Percentiles rank a stretch among this genome's conserved stretches.
These are phyloP conservation scores for Colaptes auratus DNA, from an alignment of 2,113 vertebrate species.

Conservation along the genomic window DNA sequence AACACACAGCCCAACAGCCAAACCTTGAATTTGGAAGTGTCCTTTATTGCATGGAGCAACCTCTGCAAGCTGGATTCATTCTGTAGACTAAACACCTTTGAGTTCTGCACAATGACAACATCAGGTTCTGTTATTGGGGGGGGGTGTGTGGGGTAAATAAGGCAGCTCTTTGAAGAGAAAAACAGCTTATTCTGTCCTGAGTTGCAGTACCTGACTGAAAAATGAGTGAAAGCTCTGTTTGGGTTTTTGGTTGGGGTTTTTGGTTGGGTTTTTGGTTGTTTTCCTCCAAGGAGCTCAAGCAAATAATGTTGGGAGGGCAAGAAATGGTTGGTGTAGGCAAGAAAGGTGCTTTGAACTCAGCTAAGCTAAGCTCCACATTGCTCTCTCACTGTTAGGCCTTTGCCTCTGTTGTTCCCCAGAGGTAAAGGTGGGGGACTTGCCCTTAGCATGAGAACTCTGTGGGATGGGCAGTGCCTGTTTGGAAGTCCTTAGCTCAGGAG, in stretches of 20 bases:
- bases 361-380: not conserved
- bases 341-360: not conserved
- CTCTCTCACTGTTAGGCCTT: accelerated
- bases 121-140: not conserved
- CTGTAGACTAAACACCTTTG: not conserved
- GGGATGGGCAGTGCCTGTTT: not conserved
- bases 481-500: not conserved
- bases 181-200: not conserved
- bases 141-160: not conserved
- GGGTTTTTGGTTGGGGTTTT: not conserved
- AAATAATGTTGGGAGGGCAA: not conserved
- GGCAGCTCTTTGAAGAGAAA: not conserved
- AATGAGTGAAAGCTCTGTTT: not conserved
- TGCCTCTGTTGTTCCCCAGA: not conserved
- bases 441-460: accelerated
- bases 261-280: not conserved
- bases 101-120: not conserved
- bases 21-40: not conserved
- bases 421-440: not conserved
- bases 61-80: not conserved
- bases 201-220: not conserved
- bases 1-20: no score
- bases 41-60: not conserved
- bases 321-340: not conserved
- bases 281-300: not conserved